A percentile compares a stretch with the other conserved stretches of the same genome.
phyloP scores from a whole-genome alignment of 2,797 vertebrate genomes.

The Gallinago nigripennis region DNA sequence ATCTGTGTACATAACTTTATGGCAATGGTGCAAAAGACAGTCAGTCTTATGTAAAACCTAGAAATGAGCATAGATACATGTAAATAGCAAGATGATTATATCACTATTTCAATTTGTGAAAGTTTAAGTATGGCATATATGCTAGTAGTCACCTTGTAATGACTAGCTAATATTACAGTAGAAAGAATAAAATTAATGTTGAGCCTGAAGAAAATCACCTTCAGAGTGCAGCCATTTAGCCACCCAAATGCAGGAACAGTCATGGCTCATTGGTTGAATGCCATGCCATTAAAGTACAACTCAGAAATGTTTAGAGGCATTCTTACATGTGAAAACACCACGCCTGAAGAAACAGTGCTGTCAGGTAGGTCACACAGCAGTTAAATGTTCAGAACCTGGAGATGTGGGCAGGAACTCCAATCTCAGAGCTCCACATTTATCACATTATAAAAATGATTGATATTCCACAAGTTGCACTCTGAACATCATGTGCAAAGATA shows the following conservation, averaged over 20 bases:
- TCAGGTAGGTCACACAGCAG: background rate
- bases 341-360: background rate
- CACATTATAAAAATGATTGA: constrained; percentile 33
- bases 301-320: background rate
- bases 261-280: background rate
- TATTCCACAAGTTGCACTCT: constrained; percentile 39
- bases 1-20: background rate
- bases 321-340: background rate
- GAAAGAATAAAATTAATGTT: background rate
- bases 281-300: background rate
- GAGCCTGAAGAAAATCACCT: background rate
- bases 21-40: background rate
- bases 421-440: background rate
- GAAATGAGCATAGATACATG: background rate
- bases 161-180: background rate
- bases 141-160: background rate
- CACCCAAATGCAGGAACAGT: background rate
- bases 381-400: background rate
- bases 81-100: background rate
- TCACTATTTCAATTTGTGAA: background rate
- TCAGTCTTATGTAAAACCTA: background rate
- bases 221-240: background rate
- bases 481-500: constrained; percentile 62
- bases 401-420: background rate
- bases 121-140: background rate